A percentile compares a stretch with the other conserved stretches of the same genome.
These are phyloP conservation scores for Machimus rusticus DNA, from an alignment of 2,888 invertebrate species.

Conservation along the genomic window DNA sequence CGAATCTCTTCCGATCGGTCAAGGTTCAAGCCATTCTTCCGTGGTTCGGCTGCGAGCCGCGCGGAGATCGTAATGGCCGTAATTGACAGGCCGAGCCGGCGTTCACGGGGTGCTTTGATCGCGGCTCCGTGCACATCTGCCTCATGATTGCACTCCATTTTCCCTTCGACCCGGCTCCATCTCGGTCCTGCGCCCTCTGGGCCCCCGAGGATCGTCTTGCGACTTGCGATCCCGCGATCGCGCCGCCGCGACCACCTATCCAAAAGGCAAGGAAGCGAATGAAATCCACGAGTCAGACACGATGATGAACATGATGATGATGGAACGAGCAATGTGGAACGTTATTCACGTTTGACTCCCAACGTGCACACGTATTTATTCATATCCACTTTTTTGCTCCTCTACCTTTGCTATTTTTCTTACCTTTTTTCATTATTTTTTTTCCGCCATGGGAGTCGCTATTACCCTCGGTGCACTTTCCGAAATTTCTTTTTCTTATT, in stretches of 20 bases:
- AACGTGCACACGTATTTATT: slow-evolving; percentile 32
- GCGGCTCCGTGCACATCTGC: slow-evolving; percentile 33
- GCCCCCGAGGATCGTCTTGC: neutral
- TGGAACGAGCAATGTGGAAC: slow-evolving; percentile 44
- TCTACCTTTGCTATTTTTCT: neutral
- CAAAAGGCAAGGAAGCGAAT: slow-evolving; percentile 41
- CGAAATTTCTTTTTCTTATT: slow-evolving; percentile 22
- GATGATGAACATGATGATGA: slow-evolving; percentile 47
- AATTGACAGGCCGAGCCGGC: slow-evolving; percentile 19
- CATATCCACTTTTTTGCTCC: neutral
- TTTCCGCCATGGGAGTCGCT: slow-evolving; percentile 13
- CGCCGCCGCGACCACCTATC: slow-evolving; percentile 25
- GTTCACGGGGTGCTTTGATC: neutral
- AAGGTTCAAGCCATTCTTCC: slow-evolving; percentile 24
- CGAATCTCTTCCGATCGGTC: slow-evolving; percentile 24
- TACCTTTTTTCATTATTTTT: neutral
- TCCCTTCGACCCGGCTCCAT: neutral
- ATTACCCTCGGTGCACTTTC: slow-evolving; percentile 34
- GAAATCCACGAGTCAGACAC: slow-evolving; percentile 46
- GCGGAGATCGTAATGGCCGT: slow-evolving; percentile 11
- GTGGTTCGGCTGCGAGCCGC: neutral
- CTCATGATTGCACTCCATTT: slow-evolving; percentile 27
- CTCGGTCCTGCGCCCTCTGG: neutral
- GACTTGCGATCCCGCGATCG: neutral
- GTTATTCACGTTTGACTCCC: slow-evolving; percentile 38